phyloP scores from a whole-genome alignment of 2,797 vertebrate genomes.

The Phataginus tetradactyla region DNA sequence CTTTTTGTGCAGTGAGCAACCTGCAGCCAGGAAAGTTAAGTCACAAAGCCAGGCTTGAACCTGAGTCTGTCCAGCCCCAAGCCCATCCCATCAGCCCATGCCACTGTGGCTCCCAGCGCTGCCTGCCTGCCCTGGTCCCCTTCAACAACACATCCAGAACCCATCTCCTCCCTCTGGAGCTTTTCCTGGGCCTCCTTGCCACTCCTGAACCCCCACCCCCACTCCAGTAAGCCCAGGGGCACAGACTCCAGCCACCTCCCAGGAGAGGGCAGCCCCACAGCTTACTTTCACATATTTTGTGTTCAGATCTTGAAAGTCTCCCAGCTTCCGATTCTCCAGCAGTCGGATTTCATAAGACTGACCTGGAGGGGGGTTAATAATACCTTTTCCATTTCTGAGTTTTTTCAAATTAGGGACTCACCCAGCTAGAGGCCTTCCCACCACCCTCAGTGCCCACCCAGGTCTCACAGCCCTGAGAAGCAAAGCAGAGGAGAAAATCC shows the following conservation, averaged over 20 bases:
- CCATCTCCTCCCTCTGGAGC: background rate
- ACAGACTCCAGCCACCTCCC: background rate
- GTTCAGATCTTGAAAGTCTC: slow-evolving; percentile 95
- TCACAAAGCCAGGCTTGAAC: background rate
- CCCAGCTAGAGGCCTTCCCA: background rate
- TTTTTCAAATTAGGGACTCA: background rate
- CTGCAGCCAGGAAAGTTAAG: background rate
- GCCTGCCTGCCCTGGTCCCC: background rate
- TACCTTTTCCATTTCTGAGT: slow-evolving; percentile 74
- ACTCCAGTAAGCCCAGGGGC: background rate
- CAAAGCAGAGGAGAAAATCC: background rate
- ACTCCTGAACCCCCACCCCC: background rate
- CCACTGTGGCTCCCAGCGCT: background rate
- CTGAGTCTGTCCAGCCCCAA: background rate
- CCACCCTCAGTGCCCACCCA: background rate
- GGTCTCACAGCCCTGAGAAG: background rate
- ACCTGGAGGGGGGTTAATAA: slow-evolving; percentile 89
- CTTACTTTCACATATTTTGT: slow-evolving; percentile 96
- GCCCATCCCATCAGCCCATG: background rate
- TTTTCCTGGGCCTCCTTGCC: background rate
- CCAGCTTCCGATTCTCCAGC: slow-evolving; percentile 96
- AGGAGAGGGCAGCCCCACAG: slow-evolving; percentile 73
- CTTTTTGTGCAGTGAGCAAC: background rate
- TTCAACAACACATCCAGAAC: background rate
- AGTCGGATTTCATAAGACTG: slow-evolving; percentile 98